Conservation (phyloP, 53 echinoderm and acorn worm genomes). For the Pentamera pediparva region DNA sequence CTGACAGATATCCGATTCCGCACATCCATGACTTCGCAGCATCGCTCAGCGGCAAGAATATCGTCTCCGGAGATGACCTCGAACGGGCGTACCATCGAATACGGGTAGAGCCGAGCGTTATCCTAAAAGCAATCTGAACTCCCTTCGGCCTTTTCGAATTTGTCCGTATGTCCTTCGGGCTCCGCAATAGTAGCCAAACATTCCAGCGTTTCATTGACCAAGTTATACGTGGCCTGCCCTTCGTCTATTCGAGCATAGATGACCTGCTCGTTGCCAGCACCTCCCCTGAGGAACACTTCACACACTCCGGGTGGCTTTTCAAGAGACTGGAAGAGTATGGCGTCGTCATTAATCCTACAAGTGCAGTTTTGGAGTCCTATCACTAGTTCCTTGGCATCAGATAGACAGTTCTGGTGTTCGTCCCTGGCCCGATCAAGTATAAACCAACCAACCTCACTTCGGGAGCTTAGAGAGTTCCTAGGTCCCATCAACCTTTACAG, state of each 20-base stretch:
- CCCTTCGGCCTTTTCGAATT: constrained; percentile 55
- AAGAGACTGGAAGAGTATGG: constrained; percentile 33
- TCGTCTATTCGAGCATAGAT: constrained; percentile 40
- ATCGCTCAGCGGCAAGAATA: background rate
- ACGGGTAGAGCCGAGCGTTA: constrained; percentile 11
- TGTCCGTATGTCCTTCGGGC: constrained; percentile 51
- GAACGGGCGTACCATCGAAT: constrained; percentile 55
- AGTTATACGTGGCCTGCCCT: constrained; percentile 22
- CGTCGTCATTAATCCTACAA: constrained; percentile 39
- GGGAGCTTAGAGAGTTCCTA: constrained; percentile 43
- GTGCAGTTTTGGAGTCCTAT: constrained; percentile 12
- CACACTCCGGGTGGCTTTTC: constrained; percentile 28
- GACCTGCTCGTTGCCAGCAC: constrained; percentile 44
- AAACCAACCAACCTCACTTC: constrained; percentile 17
- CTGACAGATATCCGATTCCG: constrained; percentile 43
- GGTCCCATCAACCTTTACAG: constrained; percentile 53
- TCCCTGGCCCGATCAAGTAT: constrained; percentile 30
- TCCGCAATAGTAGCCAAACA: constrained; percentile 43
- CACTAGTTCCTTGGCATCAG: constrained; percentile 41
- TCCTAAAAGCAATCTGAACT: constrained; percentile 38
- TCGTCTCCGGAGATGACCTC: constrained; percentile 40
- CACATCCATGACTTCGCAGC: constrained; percentile 31
- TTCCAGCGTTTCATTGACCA: constrained; percentile 50
- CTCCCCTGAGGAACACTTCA: background rate
- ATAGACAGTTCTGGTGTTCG: constrained; percentile 21